A percentile compares a stretch with the other conserved stretches of the same genome.
phyloP scores from a whole-genome alignment of 2,113 vertebrate species.

The Tupaia chinensis region DNA sequence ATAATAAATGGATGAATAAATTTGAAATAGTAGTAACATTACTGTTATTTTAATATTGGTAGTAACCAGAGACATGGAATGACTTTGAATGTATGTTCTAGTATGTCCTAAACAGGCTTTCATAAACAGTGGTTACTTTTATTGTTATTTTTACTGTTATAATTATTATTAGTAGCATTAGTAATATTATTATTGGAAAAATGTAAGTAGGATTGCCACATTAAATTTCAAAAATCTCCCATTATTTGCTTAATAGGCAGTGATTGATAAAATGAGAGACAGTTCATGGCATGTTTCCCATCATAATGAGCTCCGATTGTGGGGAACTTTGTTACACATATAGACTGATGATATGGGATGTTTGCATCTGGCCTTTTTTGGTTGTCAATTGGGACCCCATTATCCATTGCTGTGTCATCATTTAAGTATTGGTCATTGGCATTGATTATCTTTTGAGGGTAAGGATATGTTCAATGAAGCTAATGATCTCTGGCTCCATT shows the following conservation, averaged over 20 bases:
- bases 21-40: background rate
- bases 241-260: conserved; percentile 68
- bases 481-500: conserved; percentile 68
- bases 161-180: conserved; percentile 5
- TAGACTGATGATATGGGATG: conserved; percentile 69
- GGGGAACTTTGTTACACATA: conserved; percentile 61
- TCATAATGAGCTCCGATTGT: conserved; percentile 60
- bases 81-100: conserved; percentile 36
- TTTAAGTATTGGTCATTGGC: conserved; percentile 64
- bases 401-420: conserved; percentile 65
- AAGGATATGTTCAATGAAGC: conserved; percentile 72
- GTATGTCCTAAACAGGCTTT: conserved; percentile 53
- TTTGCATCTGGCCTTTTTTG: conserved; percentile 73
- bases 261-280: conserved; percentile 62
- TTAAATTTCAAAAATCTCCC: conserved; percentile 65
- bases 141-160: conserved; percentile 7
- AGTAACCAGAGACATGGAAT: conserved; percentile 17
- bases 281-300: conserved; percentile 61
- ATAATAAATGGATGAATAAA: too few relatives aligned
- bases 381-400: conserved; percentile 62
- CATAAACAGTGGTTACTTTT: conserved; percentile 55
- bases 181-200: conserved; percentile 61
- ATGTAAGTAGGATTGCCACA: conserved; percentile 57
- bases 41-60: conserved; percentile 28
- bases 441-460: conserved; percentile 64